Percentiles rank a stretch among this genome's conserved stretches.
These are phyloP conservation scores for Amazona ochrocephala DNA, from an alignment of 2,797 vertebrate genomes.

Conservation along the genomic window DNA sequence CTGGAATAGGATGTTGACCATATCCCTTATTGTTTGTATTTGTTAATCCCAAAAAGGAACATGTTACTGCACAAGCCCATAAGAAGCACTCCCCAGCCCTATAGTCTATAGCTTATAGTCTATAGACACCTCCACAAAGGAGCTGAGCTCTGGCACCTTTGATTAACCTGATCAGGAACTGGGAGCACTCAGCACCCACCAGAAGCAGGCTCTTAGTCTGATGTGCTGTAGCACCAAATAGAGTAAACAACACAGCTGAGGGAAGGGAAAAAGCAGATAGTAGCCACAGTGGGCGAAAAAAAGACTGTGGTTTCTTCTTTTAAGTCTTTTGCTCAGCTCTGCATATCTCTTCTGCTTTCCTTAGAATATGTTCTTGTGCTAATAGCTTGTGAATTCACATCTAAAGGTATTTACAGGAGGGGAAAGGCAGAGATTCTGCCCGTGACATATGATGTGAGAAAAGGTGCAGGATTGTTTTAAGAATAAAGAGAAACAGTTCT, in stretches of 20 bases:
- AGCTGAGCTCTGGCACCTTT: not conserved
- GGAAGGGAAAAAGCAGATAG: not conserved
- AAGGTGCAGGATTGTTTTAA: constrained; percentile 7
- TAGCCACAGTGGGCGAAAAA: not conserved
- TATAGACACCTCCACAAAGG: not conserved
- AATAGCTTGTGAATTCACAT: not conserved
- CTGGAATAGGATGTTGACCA: constrained; percentile 36
- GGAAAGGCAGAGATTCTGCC: not conserved
- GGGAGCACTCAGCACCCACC: not conserved
- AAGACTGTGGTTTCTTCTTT: not conserved
- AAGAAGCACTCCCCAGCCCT: not conserved
- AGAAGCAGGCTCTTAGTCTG: not conserved
- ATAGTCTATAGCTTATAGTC: not conserved
- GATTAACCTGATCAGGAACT: not conserved
- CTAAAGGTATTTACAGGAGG: not conserved
- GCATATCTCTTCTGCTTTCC: not conserved
- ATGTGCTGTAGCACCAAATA: not conserved
- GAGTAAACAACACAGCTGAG: not conserved
- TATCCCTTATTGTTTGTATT: constrained; percentile 46
- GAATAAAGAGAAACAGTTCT: not conserved
- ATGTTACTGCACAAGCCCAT: not conserved
- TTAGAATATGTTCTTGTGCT: not conserved
- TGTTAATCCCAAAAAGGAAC: not conserved
- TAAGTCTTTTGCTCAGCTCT: not conserved
- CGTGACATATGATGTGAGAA: not conserved